Conservation (phyloP, 2,797 vertebrate genomes). For the Cynodonichthys magdalenae region DNA sequence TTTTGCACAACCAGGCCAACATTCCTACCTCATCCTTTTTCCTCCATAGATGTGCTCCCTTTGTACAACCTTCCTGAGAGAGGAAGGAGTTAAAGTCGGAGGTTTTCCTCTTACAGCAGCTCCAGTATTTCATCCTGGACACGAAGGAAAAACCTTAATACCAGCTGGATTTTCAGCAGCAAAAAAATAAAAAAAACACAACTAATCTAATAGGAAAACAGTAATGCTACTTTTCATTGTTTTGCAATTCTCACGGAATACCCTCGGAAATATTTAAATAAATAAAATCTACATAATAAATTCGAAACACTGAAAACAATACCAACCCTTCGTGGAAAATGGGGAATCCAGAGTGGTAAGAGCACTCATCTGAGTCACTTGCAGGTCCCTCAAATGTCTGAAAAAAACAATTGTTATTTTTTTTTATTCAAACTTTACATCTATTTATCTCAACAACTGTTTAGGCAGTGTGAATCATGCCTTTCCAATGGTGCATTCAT, state of each 20-base stretch:
- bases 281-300: not conserved
- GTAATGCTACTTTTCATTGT: not conserved
- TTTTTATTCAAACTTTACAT: no score
- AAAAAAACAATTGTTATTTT: constrained; percentile 5
- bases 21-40: constrained; percentile 88
- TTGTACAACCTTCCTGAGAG: constrained; percentile 92
- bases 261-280: not conserved
- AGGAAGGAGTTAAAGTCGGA: constrained; percentile 98
- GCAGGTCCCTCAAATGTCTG: constrained; percentile 81
- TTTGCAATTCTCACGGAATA: constrained; percentile 11
- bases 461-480: no score
- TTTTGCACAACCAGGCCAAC: constrained; percentile 9
- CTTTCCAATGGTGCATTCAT: no score
- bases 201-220: constrained; percentile 5
- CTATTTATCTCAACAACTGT: no score
- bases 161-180: constrained; percentile 25
- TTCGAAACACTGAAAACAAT: not conserved
- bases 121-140: constrained; percentile 98
- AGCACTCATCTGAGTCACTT: constrained; percentile 87
- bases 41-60: constrained; percentile 89
- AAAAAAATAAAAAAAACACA: constrained; percentile 22
- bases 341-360: constrained; percentile 88
- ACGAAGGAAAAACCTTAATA: constrained; percentile 33
- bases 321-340: constrained; percentile 85
- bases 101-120: constrained; percentile 97